Evolutionary conservation across 2,888 invertebrate genomes (phyloP).

Genomic region (Callyntrura guangdongensis): DNA sequence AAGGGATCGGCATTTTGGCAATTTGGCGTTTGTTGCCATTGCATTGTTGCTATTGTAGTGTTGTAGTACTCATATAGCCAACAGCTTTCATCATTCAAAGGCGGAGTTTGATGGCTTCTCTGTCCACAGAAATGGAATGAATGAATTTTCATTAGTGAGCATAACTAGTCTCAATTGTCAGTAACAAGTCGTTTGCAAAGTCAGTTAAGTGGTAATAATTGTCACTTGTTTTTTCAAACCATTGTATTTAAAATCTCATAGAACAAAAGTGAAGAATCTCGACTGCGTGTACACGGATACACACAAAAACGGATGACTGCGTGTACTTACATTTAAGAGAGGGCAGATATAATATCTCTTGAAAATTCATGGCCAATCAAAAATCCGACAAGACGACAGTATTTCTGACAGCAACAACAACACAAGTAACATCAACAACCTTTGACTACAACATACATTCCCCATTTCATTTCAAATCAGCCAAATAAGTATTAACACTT

Average conservation of each 20-base stretch:
- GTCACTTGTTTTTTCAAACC: constrained; percentile 62
- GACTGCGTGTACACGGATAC: background rate
- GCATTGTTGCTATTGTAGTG: constrained; percentile 42
- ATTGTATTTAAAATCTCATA: constrained; percentile 41
- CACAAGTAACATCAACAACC: no score
- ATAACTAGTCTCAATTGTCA: constrained; percentile 66
- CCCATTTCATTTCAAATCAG: constrained; percentile 16
- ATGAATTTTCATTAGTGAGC: constrained; percentile 73
- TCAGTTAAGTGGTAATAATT: constrained; percentile 56
- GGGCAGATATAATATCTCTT: background rate
- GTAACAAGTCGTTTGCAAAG: constrained; percentile 69
- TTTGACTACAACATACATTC: background rate
- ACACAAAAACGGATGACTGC: background rate
- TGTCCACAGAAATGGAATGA: constrained; percentile 51
- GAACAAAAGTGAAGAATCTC: constrained; percentile 19
- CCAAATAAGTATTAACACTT: constrained; percentile 23
- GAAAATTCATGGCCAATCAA: constrained; percentile 49
- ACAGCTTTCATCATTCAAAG: constrained; percentile 58
- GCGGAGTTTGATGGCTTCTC: constrained; percentile 10
- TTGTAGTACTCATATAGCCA: constrained; percentile 9
- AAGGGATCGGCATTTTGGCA: constrained; percentile 56
- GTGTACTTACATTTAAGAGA: constrained; percentile 1
- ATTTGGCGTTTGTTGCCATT: constrained; percentile 51
- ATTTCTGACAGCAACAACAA: constrained; percentile 26
- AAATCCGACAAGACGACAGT: constrained; percentile 33